Percentiles rank a stretch among this genome's conserved stretches.
Conservation (phyloP, 1,140 invertebrate species). For the Camponotus vicinus region DNA sequence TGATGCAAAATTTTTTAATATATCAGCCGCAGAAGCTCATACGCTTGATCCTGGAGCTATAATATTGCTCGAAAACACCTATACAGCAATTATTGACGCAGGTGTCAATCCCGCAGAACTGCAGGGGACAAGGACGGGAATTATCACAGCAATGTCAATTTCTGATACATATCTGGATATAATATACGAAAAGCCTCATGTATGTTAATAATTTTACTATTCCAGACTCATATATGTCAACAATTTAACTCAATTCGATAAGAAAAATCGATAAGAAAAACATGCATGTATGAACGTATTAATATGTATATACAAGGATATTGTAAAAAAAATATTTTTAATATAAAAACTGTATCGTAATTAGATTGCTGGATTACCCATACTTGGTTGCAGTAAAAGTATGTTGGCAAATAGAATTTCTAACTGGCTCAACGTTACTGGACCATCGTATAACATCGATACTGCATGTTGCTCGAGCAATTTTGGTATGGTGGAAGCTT, state of each 20-base stretch:
- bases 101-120: conserved; percentile 88
- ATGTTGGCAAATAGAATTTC: conserved; percentile 97
- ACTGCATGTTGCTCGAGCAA: conserved; percentile 96
- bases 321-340: too few relatives aligned
- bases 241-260: neutral
- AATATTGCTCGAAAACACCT: conserved; percentile 93
- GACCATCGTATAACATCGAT: conserved; percentile 94
- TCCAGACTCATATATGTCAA: neutral
- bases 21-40: conserved; percentile 93
- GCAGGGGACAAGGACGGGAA: conserved; percentile 91
- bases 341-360: neutral
- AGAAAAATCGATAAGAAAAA: too few relatives aligned
- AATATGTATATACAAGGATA: too few relatives aligned
- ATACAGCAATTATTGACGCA: conserved; percentile 96
- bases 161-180: conserved; percentile 90
- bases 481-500: conserved; percentile 94
- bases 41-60: conserved; percentile 95
- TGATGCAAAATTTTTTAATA: conserved; percentile 92
- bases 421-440: conserved; percentile 89
- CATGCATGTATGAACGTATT: too few relatives aligned
- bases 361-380: conserved; percentile 81
- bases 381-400: conserved; percentile 91
- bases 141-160: conserved; percentile 92
- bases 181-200: conserved; percentile 89
- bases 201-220: conserved; percentile 40